Base-by-base conservation (phyloP, 2,888 invertebrate species). In the Philonicus albiceps region DNA sequence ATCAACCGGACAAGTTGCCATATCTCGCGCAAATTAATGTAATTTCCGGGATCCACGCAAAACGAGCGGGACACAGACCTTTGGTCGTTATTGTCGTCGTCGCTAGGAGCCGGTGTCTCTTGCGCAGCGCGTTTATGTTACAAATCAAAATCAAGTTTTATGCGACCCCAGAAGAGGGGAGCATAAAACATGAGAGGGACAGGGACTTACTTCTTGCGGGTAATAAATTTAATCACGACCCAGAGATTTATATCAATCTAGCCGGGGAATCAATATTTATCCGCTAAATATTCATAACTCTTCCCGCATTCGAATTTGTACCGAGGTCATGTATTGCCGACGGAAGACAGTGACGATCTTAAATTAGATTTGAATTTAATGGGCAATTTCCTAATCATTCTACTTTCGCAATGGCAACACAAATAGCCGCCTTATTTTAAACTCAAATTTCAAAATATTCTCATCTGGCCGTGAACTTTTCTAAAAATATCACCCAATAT, bases 31-130 rank as follows among this genome's bases (percentile, higher is more conserved):
- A 64, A 64, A 37, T 64, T 83, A 83, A 83, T 83, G 81, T 30
- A 83, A 83, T 64, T 83, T 83, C 81, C 81, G 81, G 81, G 64
- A 64, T 83, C 34, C 34, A n/a, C n/a, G 64, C 31, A 64, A 16
- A 3, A 11, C 37, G 40, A 55, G 19, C 19, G 81, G n/a, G n/a
- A 13, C 31, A n/a, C 37, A 11, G 81, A 31, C 11, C 0, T n/a
- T 7, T n/a, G n/a, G 55, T 64, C 19, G 53, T 4, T 22, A 31
- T 27, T 2, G 40, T 43, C 16, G 13, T 40, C 13, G 40, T 3
- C 16, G 40, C 40, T 37, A n/a, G n/a, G n/a, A n/a, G n/a, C 37
- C 55, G 5, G 53, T 31, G 27, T 31, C 53, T 83, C 49, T 49
- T 30, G 80, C 34, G 81, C 22, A 55, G 19, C 31, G 27, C 13